phyloP scores from a whole-genome alignment of 2,888 invertebrate genomes.

The Malacosoma neustria region DNA sequence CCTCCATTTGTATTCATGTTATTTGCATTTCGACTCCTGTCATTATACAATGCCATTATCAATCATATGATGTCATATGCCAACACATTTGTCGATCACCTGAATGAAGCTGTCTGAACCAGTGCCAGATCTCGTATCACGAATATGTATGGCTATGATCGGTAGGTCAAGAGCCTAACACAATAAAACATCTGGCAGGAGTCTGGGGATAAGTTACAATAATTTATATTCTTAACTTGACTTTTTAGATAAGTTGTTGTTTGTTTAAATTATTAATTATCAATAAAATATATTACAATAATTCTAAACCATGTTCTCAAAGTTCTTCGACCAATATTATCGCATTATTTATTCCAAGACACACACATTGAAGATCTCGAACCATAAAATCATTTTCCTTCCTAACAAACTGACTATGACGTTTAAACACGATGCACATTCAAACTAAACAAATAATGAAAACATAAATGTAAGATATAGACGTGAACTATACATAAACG shows the following conservation, averaged over 20 bases:
- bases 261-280: no score
- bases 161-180: slow-evolving; percentile 57
- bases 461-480: slow-evolving; percentile 37
- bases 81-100: slow-evolving; percentile 18
- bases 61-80: slow-evolving; percentile 11
- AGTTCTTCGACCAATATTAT: slow-evolving; percentile 36
- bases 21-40: not conserved
- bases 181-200: slow-evolving; percentile 1
- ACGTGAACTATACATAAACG: slow-evolving; percentile 40
- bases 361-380: slow-evolving; percentile 38
- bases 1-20: not conserved
- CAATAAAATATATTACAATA: no score
- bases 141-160: slow-evolving; percentile 37
- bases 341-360: slow-evolving; percentile 44
- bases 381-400: slow-evolving; percentile 53
- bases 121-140: slow-evolving; percentile 49
- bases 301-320: slow-evolving; percentile 8
- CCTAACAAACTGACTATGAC: slow-evolving; percentile 28
- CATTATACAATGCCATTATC: slow-evolving; percentile 1
- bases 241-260: no score
- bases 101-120: slow-evolving; percentile 59
- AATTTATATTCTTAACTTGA: no score
- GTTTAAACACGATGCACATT: slow-evolving; percentile 24
- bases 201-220: no score
- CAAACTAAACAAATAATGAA: slow-evolving; percentile 34